Evolutionary conservation across 2,113 vertebrate genomes (phyloP), one percentile per base, ranked within the genome.

Genomic region (Paraplagusia blochii): DNA sequence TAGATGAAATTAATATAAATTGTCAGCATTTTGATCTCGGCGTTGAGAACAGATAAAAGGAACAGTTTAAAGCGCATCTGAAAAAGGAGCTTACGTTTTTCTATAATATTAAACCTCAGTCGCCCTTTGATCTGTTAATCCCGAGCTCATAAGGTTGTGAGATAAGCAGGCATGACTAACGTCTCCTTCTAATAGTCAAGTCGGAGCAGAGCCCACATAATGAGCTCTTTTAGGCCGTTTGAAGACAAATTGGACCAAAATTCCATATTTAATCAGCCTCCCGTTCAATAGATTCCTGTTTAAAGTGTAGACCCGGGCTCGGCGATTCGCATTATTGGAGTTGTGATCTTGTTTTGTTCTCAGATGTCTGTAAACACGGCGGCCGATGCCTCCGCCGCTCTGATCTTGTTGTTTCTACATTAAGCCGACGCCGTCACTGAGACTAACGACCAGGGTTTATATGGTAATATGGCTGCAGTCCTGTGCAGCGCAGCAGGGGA

Each of bases 51-150:
- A 71, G 87, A 85, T 88, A 82, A 87, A 89, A 83, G 79, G 70
- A 77, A 53, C 51, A 80, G 84, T 82, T 77, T 84, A 81, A 80
- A 84, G 81, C 85, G 85, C 85, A 83, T 86, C 90, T 90, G 88
- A 89, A 89, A 85, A 88, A 86, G 81, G 89, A 88, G 93, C 90
- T 93, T 92, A 93, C 85, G 87, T 92, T 90, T 29, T 88, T 92
- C 92, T 93, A 92, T 94, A 92, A 91, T 86, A 88, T 90, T 91
- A 91, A 91, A 92, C 93, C 74, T 91, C 91, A 93, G 92, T 91
- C 94, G 79, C 85, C 90, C 94, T 98, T 96, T 97, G 94, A 97
- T 98, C 94, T 95, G 92, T 92, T 95, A 96, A 97, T 98, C 94
- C 94, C 72, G 86, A 87, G 87, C 93, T 95, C 93, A 93, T 93